Evolutionary conservation across 2,888 invertebrate species (phyloP).

Genomic region (Tipula unca): DNA sequence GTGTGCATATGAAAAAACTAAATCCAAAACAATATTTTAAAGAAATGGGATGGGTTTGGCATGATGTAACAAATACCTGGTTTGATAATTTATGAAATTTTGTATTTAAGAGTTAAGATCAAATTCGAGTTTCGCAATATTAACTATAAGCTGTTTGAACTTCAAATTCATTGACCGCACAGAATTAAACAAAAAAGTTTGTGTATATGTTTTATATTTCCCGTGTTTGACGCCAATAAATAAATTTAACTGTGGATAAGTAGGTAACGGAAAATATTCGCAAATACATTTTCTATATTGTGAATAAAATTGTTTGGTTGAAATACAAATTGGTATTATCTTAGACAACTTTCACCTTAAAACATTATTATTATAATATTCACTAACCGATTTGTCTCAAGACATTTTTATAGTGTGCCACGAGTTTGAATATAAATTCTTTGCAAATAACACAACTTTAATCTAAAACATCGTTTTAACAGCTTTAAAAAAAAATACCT

Average conservation of each 20-base stretch:
- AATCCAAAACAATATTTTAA: not conserved
- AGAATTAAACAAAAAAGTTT: not conserved
- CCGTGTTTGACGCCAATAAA: too few relatives aligned
- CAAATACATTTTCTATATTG: too few relatives aligned
- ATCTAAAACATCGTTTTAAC: not conserved
- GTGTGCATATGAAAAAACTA: not conserved
- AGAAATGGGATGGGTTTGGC: not conserved
- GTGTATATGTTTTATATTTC: too few relatives aligned
- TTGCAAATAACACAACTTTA: not conserved
- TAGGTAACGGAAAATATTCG: too few relatives aligned
- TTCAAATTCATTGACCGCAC: not conserved
- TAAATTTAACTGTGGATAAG: too few relatives aligned
- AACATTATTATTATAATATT: not conserved
- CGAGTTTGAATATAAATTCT: too few relatives aligned
- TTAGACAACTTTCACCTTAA: not conserved
- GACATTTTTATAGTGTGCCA: too few relatives aligned
- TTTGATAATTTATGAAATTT: not conserved
- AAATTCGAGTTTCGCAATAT: not conserved
- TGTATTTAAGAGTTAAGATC: not conserved
- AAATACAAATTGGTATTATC: too few relatives aligned
- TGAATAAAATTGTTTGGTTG: too few relatives aligned
- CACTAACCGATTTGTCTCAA: too few relatives aligned
- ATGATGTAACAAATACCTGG: not conserved
- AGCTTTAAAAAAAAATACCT: not conserved
- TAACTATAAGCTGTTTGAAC: not conserved